Base-by-base conservation (phyloP, 2,888 invertebrate genomes). In the Trachelus stipa region DNA sequence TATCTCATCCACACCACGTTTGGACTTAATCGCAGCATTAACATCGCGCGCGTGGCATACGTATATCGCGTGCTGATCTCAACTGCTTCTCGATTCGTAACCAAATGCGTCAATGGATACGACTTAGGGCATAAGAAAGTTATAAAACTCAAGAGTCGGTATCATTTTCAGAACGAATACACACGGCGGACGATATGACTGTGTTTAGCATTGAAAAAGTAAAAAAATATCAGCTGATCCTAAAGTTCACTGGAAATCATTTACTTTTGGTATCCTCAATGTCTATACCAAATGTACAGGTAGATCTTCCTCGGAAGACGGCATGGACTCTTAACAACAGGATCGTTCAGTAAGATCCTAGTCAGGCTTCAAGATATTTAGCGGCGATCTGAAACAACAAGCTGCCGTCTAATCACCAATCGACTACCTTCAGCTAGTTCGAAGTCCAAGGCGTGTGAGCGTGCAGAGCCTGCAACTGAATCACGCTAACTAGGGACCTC, bases 341-440 rank as follows among this genome's bases (percentile, higher is more conserved):
- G 78, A 78, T 78, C 23, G 56, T 56, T 23, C 56, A 56, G 78
- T 73, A 73, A 75, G 75, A 76, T 74, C 75, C 73, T 71, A 75
- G 78, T 76, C 78, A 74, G 78, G 75, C 77, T 77, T 76, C 80
- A 83, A 88, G 88, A 88, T 88, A 86, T 88, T 88, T 88, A 88
- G 85, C 83, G 81, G 85, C 84, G 88, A 88, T 88, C 86, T 86
- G 84, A 84, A 86, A 85, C 83, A 87, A 88, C 88, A 85, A 87
- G 85, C 85, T 87, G 82, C 84, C 83, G 85, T 87, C 86, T 87
- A 87, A 88, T 88, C 86, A 85, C 81, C 85, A 86, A 88, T 87
- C 85, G 85, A 83, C 87, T 86, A 56, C 56, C 85, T 82, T 79
- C 80, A 69, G 77, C 77, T 79, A 71, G 79, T 80, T 69, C 79